Evolutionary conservation across 53 echinoderm and acorn worm species (phyloP).

Genomic region (Holothuria scabra): DNA sequence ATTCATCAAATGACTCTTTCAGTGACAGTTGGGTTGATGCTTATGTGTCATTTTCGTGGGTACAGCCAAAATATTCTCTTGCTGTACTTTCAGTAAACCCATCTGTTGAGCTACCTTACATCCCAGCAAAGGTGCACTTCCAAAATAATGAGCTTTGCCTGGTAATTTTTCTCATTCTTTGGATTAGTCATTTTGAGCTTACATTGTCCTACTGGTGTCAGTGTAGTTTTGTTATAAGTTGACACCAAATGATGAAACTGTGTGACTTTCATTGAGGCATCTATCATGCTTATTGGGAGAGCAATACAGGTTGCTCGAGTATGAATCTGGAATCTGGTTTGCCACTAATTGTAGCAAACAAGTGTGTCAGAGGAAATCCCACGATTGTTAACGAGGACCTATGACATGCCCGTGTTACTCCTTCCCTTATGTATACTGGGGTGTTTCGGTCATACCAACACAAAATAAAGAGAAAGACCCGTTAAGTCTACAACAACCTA

Average conservation of each 20-base stretch:
- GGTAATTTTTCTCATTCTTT: constrained; percentile 50
- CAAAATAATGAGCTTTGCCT: constrained; percentile 45
- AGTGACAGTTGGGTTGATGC: constrained; percentile 22
- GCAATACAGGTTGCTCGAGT: constrained; percentile 61
- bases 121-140: constrained; percentile 32
- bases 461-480: too few relatives aligned
- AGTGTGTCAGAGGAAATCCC: too few relatives aligned
- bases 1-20: constrained; percentile 45
- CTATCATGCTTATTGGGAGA: constrained; percentile 30
- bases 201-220: constrained; percentile 57
- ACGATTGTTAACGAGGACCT: too few relatives aligned
- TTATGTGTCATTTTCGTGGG: background rate
- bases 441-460: too few relatives aligned
- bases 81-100: constrained; percentile 55
- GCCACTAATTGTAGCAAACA: too few relatives aligned
- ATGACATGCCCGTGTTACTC: too few relatives aligned
- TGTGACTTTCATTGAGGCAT: constrained; percentile 3
- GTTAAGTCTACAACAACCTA: too few relatives aligned
- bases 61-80: constrained; percentile 52
- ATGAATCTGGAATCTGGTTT: constrained; percentile 67
- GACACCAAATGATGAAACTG: constrained; percentile 29
- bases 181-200: constrained; percentile 56
- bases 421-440: too few relatives aligned
- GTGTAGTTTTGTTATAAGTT: constrained; percentile 53
- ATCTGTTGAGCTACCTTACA: constrained; percentile 55